These are phyloP conservation scores for Suillia variegata DNA, from an alignment of 2,888 invertebrate species.

Conservation along the genomic window DNA sequence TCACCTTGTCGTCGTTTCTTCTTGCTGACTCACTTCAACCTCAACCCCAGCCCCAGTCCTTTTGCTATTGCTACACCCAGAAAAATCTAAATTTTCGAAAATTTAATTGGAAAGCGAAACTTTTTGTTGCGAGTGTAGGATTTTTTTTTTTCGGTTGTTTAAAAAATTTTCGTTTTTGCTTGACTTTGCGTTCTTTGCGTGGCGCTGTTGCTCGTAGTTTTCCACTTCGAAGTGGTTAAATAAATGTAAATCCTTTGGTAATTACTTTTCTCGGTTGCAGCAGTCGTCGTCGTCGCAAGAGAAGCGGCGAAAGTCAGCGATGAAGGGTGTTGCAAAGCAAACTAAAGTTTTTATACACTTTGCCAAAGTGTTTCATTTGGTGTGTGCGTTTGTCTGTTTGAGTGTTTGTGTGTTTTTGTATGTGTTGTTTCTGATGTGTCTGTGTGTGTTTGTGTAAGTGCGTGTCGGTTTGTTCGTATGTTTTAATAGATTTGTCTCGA, in stretches of 20 bases:
- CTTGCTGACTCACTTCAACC: too few relatives aligned
- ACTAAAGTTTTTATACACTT: constrained; percentile 1
- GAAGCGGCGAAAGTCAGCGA: neutral
- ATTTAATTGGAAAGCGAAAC: too few relatives aligned
- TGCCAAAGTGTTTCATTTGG: neutral
- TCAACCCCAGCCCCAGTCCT: too few relatives aligned
- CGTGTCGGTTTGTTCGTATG: constrained; percentile 10
- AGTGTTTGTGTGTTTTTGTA: too few relatives aligned
- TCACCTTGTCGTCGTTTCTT: neutral
- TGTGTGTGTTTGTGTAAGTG: neutral
- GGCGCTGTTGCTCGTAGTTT: constrained; percentile 10
- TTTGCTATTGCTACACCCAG: neutral
- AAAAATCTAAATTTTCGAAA: too few relatives aligned
- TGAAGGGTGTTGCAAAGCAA: too few relatives aligned
- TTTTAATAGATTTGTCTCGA: constrained; percentile 37
- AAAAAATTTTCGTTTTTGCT: neutral
- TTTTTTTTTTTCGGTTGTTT: neutral
- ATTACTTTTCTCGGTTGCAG: constrained; percentile 33
- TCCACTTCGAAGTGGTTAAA: constrained; percentile 30
- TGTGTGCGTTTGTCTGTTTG: constrained; percentile 1
- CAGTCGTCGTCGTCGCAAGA: neutral
- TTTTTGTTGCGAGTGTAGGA: too few relatives aligned
- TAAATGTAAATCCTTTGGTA: constrained; percentile 39
- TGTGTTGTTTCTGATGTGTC: neutral
- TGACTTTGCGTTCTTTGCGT: neutral